Conservation (phyloP, 1,140 invertebrate genomes). For the Procambarus virginalis region DNA sequence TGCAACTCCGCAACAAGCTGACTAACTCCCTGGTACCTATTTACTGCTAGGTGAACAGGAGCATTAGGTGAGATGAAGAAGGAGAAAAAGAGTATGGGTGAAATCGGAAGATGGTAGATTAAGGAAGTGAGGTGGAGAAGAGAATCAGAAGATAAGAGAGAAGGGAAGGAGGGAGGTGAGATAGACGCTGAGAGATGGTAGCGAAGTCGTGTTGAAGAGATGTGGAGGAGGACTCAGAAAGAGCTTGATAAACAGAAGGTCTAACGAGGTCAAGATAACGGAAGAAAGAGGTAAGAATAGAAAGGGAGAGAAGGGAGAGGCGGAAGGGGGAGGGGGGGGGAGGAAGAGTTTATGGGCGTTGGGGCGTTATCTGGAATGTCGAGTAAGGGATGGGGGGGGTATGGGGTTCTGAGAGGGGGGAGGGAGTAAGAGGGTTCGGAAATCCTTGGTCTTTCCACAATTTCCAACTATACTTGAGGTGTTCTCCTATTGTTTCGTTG, state of each 20-base stretch:
- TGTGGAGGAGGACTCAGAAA: too few species aligned
- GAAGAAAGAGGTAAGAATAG: background rate
- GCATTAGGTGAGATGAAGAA: background rate
- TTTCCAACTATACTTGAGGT: slow-evolving; percentile 40
- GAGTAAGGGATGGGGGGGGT: slow-evolving; percentile 23
- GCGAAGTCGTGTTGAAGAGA: background rate
- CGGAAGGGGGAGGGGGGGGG: slow-evolving; percentile 13
- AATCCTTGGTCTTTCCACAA: slow-evolving; percentile 25
- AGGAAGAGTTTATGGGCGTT: slow-evolving; percentile 54
- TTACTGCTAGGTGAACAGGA: background rate
- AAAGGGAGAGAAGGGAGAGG: background rate
- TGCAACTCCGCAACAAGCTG: too few species aligned
- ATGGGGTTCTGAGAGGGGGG: background rate
- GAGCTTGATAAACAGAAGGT: too few species aligned
- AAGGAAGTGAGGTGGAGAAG: background rate
- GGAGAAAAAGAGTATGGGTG: background rate
- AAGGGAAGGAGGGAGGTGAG: background rate
- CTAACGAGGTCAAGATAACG: background rate
- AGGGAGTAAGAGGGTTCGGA: background rate
- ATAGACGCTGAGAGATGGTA: background rate
- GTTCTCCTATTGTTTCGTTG: slow-evolving; percentile 47
- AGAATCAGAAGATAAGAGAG: background rate
- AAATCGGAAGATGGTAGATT: too few species aligned
- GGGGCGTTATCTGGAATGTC: slow-evolving; percentile 58
- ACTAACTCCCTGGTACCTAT: too few species aligned